Evolutionary conservation across 1,140 invertebrate genomes (phyloP).

Genomic region (Drosophila pandora): DNA sequence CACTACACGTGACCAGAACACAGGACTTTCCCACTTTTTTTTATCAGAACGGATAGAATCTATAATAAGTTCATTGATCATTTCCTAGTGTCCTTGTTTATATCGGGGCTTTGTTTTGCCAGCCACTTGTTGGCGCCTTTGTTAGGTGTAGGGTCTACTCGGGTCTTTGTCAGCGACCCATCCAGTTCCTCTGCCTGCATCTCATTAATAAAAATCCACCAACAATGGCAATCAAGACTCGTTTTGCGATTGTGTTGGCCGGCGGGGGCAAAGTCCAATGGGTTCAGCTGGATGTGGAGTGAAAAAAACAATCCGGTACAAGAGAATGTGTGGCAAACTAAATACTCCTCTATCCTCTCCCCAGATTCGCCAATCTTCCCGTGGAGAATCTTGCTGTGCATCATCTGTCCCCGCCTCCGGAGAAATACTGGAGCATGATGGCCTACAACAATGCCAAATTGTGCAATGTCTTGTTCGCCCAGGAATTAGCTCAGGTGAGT

Average conservation of each 20-base stretch:
- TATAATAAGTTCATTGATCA: conserved; percentile 20
- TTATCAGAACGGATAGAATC: not conserved
- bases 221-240: conserved; percentile 71
- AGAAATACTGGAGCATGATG: conserved; percentile 90
- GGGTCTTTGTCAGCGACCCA: conserved; percentile 37
- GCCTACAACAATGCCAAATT: conserved; percentile 96
- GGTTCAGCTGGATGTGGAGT: conserved; percentile 34
- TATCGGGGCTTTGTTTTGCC: conserved; percentile 28
- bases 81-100: conserved; percentile 17
- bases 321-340: conserved; percentile 56
- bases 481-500: conserved; percentile 87
- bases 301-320: conserved; percentile 3
- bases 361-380: conserved; percentile 87
- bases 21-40: too few relatives aligned
- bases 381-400: conserved; percentile 85
- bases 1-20: conserved; percentile 36
- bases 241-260: conserved; percentile 56
- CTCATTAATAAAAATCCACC: conserved; percentile 65
- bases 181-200: conserved; percentile 34
- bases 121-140: conserved; percentile 13
- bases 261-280: conserved; percentile 66
- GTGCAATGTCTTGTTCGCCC: conserved; percentile 93
- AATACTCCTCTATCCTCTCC: not conserved
- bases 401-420: conserved; percentile 85
- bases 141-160: conserved; percentile 6